phyloP scores from a whole-genome alignment of 2,797 vertebrate genomes.

The Tokudaia tokunoshimensis region DNA sequence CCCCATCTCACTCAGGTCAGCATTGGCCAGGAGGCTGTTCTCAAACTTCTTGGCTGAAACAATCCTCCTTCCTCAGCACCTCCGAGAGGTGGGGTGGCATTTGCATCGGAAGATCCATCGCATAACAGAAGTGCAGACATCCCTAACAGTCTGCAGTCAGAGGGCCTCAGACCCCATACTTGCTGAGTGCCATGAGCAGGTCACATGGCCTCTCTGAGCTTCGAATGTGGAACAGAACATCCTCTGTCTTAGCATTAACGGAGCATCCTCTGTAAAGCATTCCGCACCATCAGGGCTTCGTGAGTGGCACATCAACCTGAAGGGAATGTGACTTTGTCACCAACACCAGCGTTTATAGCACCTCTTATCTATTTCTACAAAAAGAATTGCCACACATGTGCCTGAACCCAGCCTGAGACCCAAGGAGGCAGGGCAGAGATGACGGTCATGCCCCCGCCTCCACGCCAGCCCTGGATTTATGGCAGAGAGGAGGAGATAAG shows the following conservation, averaged over 20 bases:
- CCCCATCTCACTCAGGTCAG: not conserved
- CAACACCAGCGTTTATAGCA: rapidly evolving
- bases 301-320: not conserved
- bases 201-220: not conserved
- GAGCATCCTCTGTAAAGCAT: rapidly evolving
- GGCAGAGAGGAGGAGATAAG: not conserved
- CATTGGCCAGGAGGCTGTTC: not conserved
- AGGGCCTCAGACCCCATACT: rapidly evolving
- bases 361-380: not conserved
- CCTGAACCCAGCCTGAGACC: not conserved
- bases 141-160: not conserved
- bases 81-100: no score
- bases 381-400: not conserved
- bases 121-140: not conserved
- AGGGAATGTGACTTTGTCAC: no score
- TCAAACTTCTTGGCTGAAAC: not conserved
- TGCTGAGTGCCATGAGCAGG: not conserved
- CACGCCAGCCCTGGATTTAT: not conserved
- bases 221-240: rapidly evolving
- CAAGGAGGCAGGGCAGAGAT: not conserved
- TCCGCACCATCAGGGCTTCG: not conserved
- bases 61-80: not conserved
- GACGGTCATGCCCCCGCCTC: not conserved
- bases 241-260: rapidly evolving
- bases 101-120: rapidly evolving